Base-by-base conservation (phyloP, 2,888 invertebrate species). In the Acanthosoma haemorrhoidale region DNA sequence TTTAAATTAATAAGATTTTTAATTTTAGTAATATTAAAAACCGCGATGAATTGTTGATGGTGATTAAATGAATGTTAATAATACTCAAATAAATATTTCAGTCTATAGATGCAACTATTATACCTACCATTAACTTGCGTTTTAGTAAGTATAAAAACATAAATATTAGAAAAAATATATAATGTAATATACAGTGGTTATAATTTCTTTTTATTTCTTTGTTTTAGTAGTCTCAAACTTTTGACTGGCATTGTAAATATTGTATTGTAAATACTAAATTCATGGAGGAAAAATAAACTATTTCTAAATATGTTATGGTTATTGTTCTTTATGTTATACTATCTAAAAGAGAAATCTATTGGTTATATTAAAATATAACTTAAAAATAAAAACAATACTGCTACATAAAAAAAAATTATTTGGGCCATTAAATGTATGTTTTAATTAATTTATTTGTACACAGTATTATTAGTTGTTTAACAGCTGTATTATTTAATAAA, bases 61-160 rank as follows among this genome's bases (percentile, higher is more conserved):
- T n/a, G n/a, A n/a, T n/a, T n/a, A n/a, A n/a, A n/a, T n/a, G n/a
- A n/a, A n/a, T n/a, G n/a, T n/a, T n/a, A n/a, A n/a, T n/a, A n/a
- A n/a, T n/a, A n/a, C n/a, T n/a, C n/a, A n/a, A n/a, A n/a, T n/a
- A n/a, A n/a, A n/a, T n/a, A n/a, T n/a, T n/a, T n/a, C n/a, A n/a
- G n/a, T n/a, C n/a, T n/a, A n/a, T n/a, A n/a, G n/a, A n/a, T n/a
- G n/a, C n/a, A n/a, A n/a, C n/a, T n/a, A n/a, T n/a, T n/a, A n/a
- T n/a, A n/a, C n/a, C n/a, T n/a, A n/a, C n/a, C n/a, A n/a, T n/a
- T n/a, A 25, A 25, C 51, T 51, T 51, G 25, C 51, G 51, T 51
- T 51, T 51, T 51, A 51, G 51, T 51, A 51, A 51, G 51, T 51
- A 21, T 51, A 25, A n/a, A n/a, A n/a, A n/a, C n/a, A n/a, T n/a